Conservation (phyloP, 2,888 invertebrate species). For the Tinea trinotella region DNA sequence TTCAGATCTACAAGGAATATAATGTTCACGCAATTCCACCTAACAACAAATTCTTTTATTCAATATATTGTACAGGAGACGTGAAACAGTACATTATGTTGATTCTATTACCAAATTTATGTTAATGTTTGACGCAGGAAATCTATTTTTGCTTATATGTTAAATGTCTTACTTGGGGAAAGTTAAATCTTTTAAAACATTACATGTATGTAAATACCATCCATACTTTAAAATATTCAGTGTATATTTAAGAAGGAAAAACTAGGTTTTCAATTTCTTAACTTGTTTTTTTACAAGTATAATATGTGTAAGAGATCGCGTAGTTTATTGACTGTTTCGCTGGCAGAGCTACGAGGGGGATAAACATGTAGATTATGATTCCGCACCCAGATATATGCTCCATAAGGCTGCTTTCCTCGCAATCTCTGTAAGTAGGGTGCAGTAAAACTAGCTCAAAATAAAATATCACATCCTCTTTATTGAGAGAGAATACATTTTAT, state of each 20-base stretch:
- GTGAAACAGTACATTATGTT: background rate
- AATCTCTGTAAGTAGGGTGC: conserved; percentile 34
- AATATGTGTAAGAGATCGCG: conserved; percentile 16
- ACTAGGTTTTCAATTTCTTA: background rate
- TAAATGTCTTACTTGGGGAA: background rate
- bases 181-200: too few relatives aligned
- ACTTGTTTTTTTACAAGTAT: background rate
- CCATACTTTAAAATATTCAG: background rate
- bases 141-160: background rate
- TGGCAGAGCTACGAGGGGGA: conserved; percentile 32
- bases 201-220: background rate
- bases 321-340: conserved; percentile 42
- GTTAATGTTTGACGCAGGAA: background rate
- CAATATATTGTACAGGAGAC: background rate
- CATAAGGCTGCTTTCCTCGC: conserved; percentile 27
- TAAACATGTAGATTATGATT: conserved; percentile 39
- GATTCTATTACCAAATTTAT: background rate
- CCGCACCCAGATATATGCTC: conserved; percentile 30
- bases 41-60: background rate
- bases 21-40: background rate
- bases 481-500: conserved; percentile 25
- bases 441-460: conserved; percentile 36
- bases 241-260: background rate
- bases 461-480: conserved; percentile 33
- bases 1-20: background rate